phyloP scores from a whole-genome alignment of 2,113 vertebrate genomes.

The Oncorhynchus masou region DNA sequence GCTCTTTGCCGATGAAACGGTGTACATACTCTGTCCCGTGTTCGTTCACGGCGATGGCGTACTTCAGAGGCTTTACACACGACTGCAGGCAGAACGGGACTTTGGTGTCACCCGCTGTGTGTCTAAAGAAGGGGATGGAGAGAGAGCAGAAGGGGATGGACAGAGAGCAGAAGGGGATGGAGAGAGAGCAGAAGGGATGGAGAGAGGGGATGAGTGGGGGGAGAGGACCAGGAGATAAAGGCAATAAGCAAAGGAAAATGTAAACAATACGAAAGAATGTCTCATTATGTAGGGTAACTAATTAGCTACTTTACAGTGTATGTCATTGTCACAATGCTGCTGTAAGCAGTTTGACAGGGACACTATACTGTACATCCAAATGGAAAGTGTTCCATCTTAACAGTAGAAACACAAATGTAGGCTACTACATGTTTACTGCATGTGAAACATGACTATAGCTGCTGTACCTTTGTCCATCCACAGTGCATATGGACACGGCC shows the following conservation, averaged over 20 bases:
- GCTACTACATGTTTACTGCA: no score
- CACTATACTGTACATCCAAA: no score
- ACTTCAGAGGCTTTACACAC: conserved; percentile 96
- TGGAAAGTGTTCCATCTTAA: no score
- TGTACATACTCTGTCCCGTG: conserved; percentile 97
- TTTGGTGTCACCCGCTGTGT: conserved; percentile 96
- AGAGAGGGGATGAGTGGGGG: no score
- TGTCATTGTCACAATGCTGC: background rate
- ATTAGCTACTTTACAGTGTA: no score
- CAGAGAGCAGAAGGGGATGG: background rate
- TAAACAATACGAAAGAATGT: no score
- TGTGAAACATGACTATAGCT: background rate
- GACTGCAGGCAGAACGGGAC: conserved; percentile 98
- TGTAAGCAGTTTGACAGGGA: no score
- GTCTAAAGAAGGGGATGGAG: conserved; percentile 67
- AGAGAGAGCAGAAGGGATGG: background rate
- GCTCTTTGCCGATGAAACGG: conserved; percentile 96
- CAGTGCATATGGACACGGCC: conserved; percentile 94
- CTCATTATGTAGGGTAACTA: no score
- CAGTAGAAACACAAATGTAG: no score
- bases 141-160: background rate
- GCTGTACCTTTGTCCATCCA: conserved; percentile 92
- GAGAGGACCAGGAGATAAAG: background rate
- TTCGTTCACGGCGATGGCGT: conserved; percentile 93
- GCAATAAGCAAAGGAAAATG: background rate